Base-by-base conservation (phyloP, 2,888 invertebrate species). In the Dryocosmus kuriphilus region DNA sequence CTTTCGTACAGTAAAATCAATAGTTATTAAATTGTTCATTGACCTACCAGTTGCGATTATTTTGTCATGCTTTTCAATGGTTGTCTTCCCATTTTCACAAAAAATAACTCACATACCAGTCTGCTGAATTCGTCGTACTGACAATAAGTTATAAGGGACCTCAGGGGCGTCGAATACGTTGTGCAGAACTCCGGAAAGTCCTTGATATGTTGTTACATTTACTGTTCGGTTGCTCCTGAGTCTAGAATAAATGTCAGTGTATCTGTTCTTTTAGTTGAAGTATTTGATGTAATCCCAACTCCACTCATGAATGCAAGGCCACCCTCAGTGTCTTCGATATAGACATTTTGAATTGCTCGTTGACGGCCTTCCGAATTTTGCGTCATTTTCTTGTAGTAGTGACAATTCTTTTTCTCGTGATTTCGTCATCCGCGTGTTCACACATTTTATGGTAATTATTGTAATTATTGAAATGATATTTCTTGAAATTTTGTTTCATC, bases 151-250 rank as follows among this genome's bases (percentile, higher is more conserved):
- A n/a, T n/a, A n/a, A n/a, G n/a, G n/a, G n/a, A n/a, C 83, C 38
- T 90, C 88, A 22, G 84, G 75, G 73, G 86, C 86, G 79, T 82
- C 90, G 5, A 90, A 83, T 6, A 88, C 85, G 71, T 86, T 75
- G 63, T 85, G 80, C 19, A 86, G 75, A 11, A 63, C 60, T 51
- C 81, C 85, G 60, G 74, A n/a, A 1, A 82, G 22, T 32, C 86
- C 86, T 41, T 81, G 77, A 65, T 88, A 83, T 75, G 82, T 88
- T 16, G 77, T 82, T 6, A 90, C 84, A 35, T 84, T 76, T 6
- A 91, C 73, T 1, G 73, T 61, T 60, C 60, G 30, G 5, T 46
- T n/a, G n/a, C n/a, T n/a, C n/a, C n/a, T n/a, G n/a, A n/a, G n/a
- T n/a, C 77, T 30, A 62, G 65, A 11, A 61, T 3, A 24, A 61